These are phyloP conservation scores for Thereva unica DNA, from an alignment of 2,888 invertebrate species.

Conservation along the genomic window DNA sequence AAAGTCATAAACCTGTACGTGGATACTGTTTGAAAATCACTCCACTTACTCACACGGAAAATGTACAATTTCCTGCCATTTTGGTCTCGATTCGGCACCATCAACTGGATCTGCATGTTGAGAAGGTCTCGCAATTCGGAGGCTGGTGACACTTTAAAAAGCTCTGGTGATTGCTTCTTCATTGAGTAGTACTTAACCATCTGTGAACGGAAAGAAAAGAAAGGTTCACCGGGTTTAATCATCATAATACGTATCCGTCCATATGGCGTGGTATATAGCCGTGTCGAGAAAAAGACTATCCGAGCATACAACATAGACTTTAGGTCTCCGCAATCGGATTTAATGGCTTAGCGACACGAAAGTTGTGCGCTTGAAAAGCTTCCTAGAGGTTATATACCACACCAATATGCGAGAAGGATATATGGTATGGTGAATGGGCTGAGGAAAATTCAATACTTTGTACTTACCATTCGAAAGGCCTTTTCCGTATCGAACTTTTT, in stretches of 20 bases:
- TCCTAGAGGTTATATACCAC: too few species aligned
- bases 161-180: constrained; percentile 58
- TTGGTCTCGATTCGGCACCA: constrained; percentile 56
- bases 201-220: constrained; percentile 44
- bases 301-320: too few species aligned
- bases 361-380: too few species aligned
- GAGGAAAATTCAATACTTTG: background rate
- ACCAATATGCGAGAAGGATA: too few species aligned
- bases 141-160: constrained; percentile 56
- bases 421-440: background rate
- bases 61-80: constrained; percentile 58
- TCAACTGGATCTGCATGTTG: constrained; percentile 57
- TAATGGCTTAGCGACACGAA: too few species aligned
- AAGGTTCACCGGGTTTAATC: background rate
- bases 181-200: constrained; percentile 58
- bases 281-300: too few species aligned
- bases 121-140: constrained; percentile 54
- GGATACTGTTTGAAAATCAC: background rate
- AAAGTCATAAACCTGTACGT: background rate
- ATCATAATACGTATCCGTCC: too few species aligned
- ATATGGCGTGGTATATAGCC: too few species aligned
- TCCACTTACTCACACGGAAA: constrained; percentile 56
- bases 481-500: constrained; percentile 61
- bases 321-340: too few species aligned
- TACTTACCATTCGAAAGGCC: constrained; percentile 57